phyloP scores from a whole-genome alignment of 2,888 invertebrate genomes.

The Acanthosepion esculentum region DNA sequence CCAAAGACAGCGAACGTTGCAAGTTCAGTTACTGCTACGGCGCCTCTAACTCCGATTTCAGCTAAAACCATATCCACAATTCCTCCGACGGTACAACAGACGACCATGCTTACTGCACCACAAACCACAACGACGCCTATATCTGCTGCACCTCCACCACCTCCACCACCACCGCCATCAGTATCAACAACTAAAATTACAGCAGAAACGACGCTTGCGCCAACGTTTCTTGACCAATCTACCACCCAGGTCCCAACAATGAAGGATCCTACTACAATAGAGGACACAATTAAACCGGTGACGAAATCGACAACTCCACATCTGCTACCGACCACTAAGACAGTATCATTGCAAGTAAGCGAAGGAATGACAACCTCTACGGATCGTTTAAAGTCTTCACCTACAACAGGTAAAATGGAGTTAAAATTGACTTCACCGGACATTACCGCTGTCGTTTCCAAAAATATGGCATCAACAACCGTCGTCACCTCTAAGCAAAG shows the following conservation, averaged over 20 bases:
- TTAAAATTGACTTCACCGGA: not conserved
- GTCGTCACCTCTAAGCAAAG: not conserved
- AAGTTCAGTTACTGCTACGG: not conserved
- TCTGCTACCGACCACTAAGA: not conserved
- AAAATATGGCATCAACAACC: not conserved
- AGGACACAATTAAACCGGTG: not conserved
- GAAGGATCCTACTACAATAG: not conserved
- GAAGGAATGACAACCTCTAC: conserved; percentile 65
- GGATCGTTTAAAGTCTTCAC: conserved; percentile 50
- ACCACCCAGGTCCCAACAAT: not conserved
- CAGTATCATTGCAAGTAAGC: conserved; percentile 48
- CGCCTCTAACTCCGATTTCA: not conserved
- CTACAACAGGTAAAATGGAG: not conserved
- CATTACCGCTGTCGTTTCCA: not conserved
- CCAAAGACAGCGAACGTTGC: not conserved
- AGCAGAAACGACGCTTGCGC: not conserved
- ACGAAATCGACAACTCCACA: not conserved
- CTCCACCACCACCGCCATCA: not conserved
- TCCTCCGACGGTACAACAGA: not conserved
- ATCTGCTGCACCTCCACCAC: not conserved
- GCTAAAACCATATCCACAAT: not conserved
- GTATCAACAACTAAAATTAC: not conserved
- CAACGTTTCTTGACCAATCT: not conserved
- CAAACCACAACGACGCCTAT: not conserved
- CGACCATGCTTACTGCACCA: not conserved